Conservation (phyloP, 2,113 vertebrate species). For the Macrotus californicus region DNA sequence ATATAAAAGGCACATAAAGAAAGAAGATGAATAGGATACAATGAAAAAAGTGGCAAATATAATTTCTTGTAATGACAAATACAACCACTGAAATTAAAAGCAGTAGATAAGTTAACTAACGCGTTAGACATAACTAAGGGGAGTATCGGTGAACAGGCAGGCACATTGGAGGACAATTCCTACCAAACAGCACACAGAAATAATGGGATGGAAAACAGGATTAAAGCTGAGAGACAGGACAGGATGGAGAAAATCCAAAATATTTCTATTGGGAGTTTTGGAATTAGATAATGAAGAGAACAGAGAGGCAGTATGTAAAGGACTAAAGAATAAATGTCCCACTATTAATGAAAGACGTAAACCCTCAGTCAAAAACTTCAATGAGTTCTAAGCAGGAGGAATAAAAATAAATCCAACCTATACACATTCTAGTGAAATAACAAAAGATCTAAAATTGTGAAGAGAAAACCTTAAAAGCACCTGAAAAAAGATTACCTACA, state of each 20-base stretch:
- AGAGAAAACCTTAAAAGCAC: slow-evolving; percentile 5
- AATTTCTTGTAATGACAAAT: not conserved
- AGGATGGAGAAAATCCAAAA: not conserved
- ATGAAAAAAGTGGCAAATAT: not conserved
- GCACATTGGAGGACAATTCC: not conserved
- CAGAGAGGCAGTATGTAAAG: not conserved
- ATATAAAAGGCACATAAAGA: not conserved
- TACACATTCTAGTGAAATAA: not conserved
- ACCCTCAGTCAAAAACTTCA: slow-evolving; percentile 23
- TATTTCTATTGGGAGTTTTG: not conserved
- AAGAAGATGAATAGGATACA: not conserved
- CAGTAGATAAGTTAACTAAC: not conserved
- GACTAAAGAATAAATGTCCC: not conserved
- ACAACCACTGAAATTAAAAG: not conserved
- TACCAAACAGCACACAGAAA: not conserved
- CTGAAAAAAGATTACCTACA: not conserved
- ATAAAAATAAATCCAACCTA: not conserved
- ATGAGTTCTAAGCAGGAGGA: not conserved
- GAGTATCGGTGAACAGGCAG: not conserved
- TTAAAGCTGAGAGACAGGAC: not conserved
- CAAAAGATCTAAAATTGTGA: not conserved
- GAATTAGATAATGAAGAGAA: not conserved
- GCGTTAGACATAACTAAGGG: not conserved
- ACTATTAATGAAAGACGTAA: not conserved
- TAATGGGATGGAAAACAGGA: not conserved